A percentile compares a stretch with the other conserved stretches of the same genome.
Conservation (phyloP, 2,113 vertebrate genomes). For the Cathartes aura region DNA sequence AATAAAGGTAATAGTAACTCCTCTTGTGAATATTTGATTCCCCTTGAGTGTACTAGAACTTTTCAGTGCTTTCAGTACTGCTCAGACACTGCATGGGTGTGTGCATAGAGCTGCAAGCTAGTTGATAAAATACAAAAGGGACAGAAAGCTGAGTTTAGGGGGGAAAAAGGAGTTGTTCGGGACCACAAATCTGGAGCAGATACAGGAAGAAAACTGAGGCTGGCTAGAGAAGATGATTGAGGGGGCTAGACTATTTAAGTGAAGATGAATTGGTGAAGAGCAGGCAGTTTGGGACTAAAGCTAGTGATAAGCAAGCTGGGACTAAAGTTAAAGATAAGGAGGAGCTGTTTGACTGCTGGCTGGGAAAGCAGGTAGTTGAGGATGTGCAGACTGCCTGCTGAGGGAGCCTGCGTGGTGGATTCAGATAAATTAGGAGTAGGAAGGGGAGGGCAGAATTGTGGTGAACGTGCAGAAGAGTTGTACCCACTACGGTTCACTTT, state of each 20-base stretch:
- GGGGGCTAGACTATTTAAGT: background rate
- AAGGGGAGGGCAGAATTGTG: background rate
- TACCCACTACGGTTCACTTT: background rate
- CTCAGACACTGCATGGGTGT: background rate
- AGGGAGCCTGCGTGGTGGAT: background rate
- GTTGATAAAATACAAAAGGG: background rate
- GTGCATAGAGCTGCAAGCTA: background rate
- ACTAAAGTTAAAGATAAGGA: background rate
- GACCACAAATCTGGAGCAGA: background rate
- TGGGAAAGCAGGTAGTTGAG: background rate
- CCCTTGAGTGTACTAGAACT: background rate
- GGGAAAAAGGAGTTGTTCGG: accelerated
- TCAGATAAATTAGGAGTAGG: background rate
- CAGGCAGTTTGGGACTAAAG: background rate
- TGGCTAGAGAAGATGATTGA: background rate
- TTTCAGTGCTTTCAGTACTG: background rate
- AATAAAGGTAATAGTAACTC: background rate
- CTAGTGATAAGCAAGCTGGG: background rate
- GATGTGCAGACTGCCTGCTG: background rate
- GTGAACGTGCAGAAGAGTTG: background rate
- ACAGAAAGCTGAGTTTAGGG: background rate
- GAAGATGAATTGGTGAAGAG: background rate
- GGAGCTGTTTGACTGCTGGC: background rate
- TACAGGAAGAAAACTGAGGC: background rate
- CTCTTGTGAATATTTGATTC: background rate